phyloP scores from a whole-genome alignment of 2,797 vertebrate genomes.

The Nothura maculosa region DNA sequence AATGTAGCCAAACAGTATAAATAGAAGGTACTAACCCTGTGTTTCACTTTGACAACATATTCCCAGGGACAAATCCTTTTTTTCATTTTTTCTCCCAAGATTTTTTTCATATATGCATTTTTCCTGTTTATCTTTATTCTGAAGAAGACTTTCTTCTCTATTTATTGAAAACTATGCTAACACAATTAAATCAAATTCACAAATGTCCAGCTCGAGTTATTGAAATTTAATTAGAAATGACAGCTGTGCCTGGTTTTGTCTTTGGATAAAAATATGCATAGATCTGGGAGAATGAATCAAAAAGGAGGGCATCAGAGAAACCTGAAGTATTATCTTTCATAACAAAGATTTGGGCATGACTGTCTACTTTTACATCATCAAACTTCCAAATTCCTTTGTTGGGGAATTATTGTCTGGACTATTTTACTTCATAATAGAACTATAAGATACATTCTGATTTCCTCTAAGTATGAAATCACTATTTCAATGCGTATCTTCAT shows the following conservation, averaged over 20 bases:
- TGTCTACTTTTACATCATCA: not conserved
- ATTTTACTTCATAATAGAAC: not conserved
- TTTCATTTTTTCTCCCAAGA: not conserved
- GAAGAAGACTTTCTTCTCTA: not conserved
- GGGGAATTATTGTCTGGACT: not conserved
- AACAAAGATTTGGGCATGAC: not conserved
- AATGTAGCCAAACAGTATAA: not conserved
- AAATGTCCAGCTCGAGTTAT: conserved; percentile 25
- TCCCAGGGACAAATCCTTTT: fast-evolving
- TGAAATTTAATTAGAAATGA: conserved; percentile 49
- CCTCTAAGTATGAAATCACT: not conserved
- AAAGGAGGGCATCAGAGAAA: not conserved
- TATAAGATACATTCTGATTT: not conserved
- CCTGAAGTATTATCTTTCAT: not conserved
- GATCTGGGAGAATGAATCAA: not conserved
- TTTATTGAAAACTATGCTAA: not conserved
- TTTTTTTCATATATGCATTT: not conserved
- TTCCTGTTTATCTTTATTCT: not conserved
- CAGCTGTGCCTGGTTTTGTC: conserved; percentile 4
- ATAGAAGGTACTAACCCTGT: not conserved
- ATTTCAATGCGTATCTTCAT: not conserved
- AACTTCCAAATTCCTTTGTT: not conserved
- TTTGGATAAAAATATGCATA: conserved; percentile 1
- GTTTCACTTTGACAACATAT: not conserved
- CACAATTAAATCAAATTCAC: conserved; percentile 18